Evolutionary conservation across 37 sponge, comb jelly and placozoan species (phyloP).

Genomic region (Halichondria panicea): DNA sequence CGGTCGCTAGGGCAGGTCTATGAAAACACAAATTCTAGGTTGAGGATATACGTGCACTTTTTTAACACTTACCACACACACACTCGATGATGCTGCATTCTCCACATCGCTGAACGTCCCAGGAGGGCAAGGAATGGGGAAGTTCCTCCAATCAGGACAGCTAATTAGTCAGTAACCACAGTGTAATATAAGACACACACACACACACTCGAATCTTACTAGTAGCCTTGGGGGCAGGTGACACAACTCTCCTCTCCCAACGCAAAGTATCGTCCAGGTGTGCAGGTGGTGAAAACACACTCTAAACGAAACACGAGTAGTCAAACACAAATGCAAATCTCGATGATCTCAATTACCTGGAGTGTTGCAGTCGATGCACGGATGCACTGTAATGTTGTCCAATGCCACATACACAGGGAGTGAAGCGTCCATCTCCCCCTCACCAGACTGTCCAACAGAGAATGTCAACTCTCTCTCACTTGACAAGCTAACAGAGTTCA

Average conservation of each 20-base stretch:
- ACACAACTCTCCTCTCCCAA: conserved; percentile 29
- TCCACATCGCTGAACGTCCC: conserved; percentile 33
- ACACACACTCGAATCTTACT: conserved; percentile 22
- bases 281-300: conserved; percentile 30
- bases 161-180: neutral
- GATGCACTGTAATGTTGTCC: conserved; percentile 52
- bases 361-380: conserved; percentile 47
- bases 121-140: conserved; percentile 42
- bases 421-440: neutral
- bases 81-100: neutral
- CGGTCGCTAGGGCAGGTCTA: conserved; percentile 19
- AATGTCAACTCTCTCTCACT: conserved; percentile 15
- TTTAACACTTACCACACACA: conserved; percentile 26
- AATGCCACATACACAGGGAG: neutral
- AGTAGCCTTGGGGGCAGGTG: conserved; percentile 53
- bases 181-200: neutral
- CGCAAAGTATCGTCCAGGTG: conserved; percentile 41
- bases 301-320: conserved; percentile 9
- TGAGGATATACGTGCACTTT: neutral
- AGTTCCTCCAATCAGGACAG: conserved; percentile 45
- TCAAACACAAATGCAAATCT: neutral
- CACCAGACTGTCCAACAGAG: neutral
- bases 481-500: conserved; percentile 5
- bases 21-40: neutral
- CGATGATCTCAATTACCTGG: conserved; percentile 19